Evolutionary conservation across 1,140 invertebrate species (phyloP).

Genomic region (Hyphantria cunea): DNA sequence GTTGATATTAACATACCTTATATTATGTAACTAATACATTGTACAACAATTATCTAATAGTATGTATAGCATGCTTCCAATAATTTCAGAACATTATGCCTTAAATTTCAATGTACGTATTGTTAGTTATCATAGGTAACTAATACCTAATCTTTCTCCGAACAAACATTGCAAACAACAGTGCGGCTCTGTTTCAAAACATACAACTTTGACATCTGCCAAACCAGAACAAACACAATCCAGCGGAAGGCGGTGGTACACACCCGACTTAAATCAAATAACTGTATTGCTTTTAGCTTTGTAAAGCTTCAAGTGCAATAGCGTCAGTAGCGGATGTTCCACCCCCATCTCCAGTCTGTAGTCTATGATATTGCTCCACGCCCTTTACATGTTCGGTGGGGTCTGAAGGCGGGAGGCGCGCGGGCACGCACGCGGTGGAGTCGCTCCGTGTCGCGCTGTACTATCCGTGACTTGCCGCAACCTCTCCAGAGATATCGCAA

Average conservation of each 20-base stretch:
- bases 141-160: slow-evolving; percentile 53
- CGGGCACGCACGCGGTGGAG: slow-evolving; percentile 48
- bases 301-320: slow-evolving; percentile 79
- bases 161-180: slow-evolving; percentile 72
- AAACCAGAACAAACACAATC: slow-evolving; percentile 79
- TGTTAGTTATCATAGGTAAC: slow-evolving; percentile 25
- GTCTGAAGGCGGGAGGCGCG: slow-evolving; percentile 51
- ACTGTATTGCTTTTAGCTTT: slow-evolving; percentile 80
- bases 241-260: slow-evolving; percentile 69
- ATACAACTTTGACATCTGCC: slow-evolving; percentile 79
- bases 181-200: slow-evolving; percentile 72
- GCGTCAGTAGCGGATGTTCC: slow-evolving; percentile 71
- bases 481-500: slow-evolving; percentile 51
- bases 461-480: slow-evolving; percentile 27
- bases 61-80: too few relatives aligned
- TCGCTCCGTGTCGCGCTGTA: slow-evolving; percentile 14
- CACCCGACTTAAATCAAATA: slow-evolving; percentile 80
- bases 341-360: slow-evolving; percentile 67
- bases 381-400: slow-evolving; percentile 75
- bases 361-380: slow-evolving; percentile 79
- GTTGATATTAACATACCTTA: too few relatives aligned
- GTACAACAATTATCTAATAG: too few relatives aligned
- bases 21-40: too few relatives aligned
- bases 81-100: too few relatives aligned
- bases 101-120: neutral